These are phyloP conservation scores for Zaprionus ghesquierei DNA, from an alignment of 1,140 invertebrate genomes.

Conservation along the genomic window DNA sequence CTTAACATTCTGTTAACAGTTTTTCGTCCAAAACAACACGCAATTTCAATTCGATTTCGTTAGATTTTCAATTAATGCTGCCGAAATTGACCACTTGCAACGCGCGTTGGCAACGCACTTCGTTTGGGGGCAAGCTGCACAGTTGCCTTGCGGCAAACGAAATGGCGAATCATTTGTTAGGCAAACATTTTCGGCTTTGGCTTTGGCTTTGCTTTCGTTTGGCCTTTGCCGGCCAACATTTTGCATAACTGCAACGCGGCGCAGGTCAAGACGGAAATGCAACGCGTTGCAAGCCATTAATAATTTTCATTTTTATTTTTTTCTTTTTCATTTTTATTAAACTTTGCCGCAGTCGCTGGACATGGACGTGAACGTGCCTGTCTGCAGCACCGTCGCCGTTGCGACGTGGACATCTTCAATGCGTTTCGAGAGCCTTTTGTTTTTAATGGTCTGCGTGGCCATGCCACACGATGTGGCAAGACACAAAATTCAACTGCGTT, in stretches of 20 bases:
- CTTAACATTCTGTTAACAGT: neutral
- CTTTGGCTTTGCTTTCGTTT: slow-evolving; percentile 61
- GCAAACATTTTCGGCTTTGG: slow-evolving; percentile 59
- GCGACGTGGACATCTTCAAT: slow-evolving; percentile 53
- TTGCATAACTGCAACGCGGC: slow-evolving; percentile 64
- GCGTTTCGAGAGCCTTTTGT: slow-evolving; percentile 67
- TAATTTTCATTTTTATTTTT: slow-evolving; percentile 55
- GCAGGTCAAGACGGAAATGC: slow-evolving; percentile 79
- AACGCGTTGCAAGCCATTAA: slow-evolving; percentile 70
- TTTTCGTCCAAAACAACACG: neutral
- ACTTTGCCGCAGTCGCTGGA: slow-evolving; percentile 18
- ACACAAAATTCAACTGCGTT: slow-evolving; percentile 41
- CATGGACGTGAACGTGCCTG: slow-evolving; percentile 15
- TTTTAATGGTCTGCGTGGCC: slow-evolving; percentile 46
- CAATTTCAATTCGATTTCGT: slow-evolving; percentile 3
- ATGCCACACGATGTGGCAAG: slow-evolving; percentile 11
- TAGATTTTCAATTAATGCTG: slow-evolving; percentile 68
- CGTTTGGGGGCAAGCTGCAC: slow-evolving; percentile 8
- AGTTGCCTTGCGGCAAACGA: slow-evolving; percentile 30
- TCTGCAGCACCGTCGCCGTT: no score
- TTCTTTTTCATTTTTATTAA: slow-evolving; percentile 41
- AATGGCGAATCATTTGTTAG: slow-evolving; percentile 75
- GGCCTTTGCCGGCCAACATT: slow-evolving; percentile 73
- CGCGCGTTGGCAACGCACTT: slow-evolving; percentile 44
- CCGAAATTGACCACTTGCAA: slow-evolving; percentile 11